A percentile compares a stretch with the other conserved stretches of the same genome.
Conservation (phyloP, 1,140 invertebrate species). For the Helicoverpa zea region DNA sequence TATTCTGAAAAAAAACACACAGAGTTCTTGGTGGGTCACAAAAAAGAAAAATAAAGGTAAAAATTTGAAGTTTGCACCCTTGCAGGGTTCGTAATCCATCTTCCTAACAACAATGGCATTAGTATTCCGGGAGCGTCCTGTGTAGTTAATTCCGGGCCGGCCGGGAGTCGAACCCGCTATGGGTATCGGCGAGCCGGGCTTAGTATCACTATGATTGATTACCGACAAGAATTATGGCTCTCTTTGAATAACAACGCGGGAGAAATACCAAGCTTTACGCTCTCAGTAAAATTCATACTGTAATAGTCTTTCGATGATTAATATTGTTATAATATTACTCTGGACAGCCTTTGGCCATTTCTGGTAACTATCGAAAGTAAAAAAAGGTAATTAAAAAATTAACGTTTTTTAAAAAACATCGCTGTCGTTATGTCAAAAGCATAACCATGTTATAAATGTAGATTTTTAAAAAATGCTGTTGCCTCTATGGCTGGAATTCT, state of each 20-base stretch:
- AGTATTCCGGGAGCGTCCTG: constrained; percentile 12
- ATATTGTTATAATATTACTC: too few relatives aligned
- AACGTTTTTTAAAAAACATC: too few relatives aligned
- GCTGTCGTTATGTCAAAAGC: too few relatives aligned
- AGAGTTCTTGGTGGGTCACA: too few relatives aligned
- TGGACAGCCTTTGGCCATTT: too few relatives aligned
- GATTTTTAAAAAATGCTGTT: too few relatives aligned
- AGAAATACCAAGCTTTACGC: neutral
- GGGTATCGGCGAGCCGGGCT: neutral
- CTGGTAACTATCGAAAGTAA: too few relatives aligned
- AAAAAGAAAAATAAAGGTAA: neutral
- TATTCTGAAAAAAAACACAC: constrained; percentile 64
- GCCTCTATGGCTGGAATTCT: too few relatives aligned
- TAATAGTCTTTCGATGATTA: too few relatives aligned
- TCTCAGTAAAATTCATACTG: neutral
- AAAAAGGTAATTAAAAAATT: too few relatives aligned
- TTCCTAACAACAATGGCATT: neutral
- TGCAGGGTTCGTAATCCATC: constrained; percentile 3
- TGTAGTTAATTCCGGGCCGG: constrained; percentile 7
- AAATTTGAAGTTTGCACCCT: neutral
- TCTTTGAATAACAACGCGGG: neutral
- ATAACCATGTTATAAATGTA: too few relatives aligned
- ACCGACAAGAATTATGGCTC: neutral
- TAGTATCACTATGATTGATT: constrained; percentile 30
- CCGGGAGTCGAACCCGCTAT: constrained; percentile 17